A percentile compares a stretch with the other conserved stretches of the same genome.
phyloP scores from a whole-genome alignment of 2,888 invertebrate species.

The Metopia argyrocephala region DNA sequence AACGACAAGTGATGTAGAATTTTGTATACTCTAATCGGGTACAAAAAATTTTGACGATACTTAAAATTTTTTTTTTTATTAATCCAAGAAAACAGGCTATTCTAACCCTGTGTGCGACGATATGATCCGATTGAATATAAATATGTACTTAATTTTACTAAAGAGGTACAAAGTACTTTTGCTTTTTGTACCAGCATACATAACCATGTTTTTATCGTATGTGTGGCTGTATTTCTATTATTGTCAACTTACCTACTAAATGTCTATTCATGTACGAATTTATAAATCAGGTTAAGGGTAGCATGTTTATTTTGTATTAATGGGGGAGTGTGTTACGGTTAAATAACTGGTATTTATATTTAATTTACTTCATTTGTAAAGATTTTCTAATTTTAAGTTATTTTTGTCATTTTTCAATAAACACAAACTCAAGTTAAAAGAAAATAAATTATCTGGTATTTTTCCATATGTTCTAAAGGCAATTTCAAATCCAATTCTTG shows the following conservation, averaged over 20 bases:
- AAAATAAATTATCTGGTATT: not conserved
- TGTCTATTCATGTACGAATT: not conserved
- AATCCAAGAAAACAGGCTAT: too few relatives aligned
- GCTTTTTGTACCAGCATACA: too few relatives aligned
- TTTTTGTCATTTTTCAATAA: constrained; percentile 42
- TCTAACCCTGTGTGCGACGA: too few relatives aligned
- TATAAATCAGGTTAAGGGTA: not conserved
- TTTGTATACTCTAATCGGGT: too few relatives aligned
- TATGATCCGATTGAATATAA: too few relatives aligned
- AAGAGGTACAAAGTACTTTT: too few relatives aligned
- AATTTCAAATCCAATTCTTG: not conserved
- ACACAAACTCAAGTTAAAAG: not conserved
- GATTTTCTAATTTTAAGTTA: constrained; percentile 38
- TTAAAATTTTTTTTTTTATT: too few relatives aligned
- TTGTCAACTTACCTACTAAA: not conserved
- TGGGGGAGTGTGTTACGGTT: not conserved
- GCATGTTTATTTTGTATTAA: not conserved
- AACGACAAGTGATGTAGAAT: too few relatives aligned
- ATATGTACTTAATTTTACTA: too few relatives aligned
- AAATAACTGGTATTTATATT: not conserved
- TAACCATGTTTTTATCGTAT: too few relatives aligned
- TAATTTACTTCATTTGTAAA: constrained; percentile 4
- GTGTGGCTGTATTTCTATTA: not conserved
- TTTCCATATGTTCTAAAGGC: constrained; percentile 2
- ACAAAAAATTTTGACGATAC: too few relatives aligned